Conservation (phyloP, 2,797 vertebrate genomes). For the Syndactyla subalaris region DNA sequence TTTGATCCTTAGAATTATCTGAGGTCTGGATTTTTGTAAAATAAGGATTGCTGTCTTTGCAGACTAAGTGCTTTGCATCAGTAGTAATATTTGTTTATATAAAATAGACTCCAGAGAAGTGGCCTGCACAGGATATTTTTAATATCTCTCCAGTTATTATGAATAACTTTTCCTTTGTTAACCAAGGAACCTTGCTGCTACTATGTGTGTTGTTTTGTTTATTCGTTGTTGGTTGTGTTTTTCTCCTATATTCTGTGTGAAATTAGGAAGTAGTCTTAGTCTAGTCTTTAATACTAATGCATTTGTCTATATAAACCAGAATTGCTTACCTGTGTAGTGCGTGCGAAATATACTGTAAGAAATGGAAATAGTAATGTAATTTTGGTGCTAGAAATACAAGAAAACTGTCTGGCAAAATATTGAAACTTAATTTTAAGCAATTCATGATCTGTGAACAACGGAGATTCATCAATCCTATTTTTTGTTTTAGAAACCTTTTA, state of each 20-base stretch:
- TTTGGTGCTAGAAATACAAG: not conserved
- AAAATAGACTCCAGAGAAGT: not conserved
- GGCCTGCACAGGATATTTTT: not conserved
- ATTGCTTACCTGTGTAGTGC: not conserved
- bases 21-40: not conserved
- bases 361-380: not conserved
- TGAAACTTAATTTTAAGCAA: not conserved
- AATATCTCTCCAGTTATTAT: not conserved
- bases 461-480: not conserved
- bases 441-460: not conserved
- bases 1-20: constrained; percentile 14
- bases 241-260: not conserved
- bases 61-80: not conserved
- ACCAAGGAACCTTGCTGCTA: not conserved
- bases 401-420: not conserved
- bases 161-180: not conserved
- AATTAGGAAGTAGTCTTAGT: not conserved
- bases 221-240: not conserved
- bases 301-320: not conserved
- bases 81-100: not conserved
- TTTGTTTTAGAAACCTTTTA: not conserved
- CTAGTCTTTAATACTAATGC: not conserved
- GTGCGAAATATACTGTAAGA: not conserved
- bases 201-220: not conserved
- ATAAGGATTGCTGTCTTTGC: not conserved